Base-by-base conservation (phyloP, 2,797 vertebrate genomes). In the Molothrus aeneus region DNA sequence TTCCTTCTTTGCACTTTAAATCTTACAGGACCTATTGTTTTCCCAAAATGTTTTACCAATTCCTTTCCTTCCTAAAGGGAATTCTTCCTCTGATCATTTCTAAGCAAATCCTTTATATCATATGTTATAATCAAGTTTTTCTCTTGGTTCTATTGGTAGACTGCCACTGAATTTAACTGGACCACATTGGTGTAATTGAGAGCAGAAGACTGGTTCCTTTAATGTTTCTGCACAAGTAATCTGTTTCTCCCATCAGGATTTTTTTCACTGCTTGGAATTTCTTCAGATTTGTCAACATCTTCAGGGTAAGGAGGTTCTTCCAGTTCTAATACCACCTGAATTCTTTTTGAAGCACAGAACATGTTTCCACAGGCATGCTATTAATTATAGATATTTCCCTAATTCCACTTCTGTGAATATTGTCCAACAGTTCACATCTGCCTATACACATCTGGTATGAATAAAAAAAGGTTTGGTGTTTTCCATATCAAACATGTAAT, bases 321-420 rank as follows among this genome's bases (percentile, higher is more conserved):
- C 59, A 68, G 73, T 77, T 91, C 79, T 83, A 78, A 95, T 51
- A 92, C 66, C 70, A 96, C 81, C 91, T 93, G 78, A 94, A 92
- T 92, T 97, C 90, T 93, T 96, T 95, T 91, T 97, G 96, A 96
- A 94, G 86, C 57, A 78, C 18, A 56, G 74, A 74, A 89, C 82
- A 20, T 92, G 71, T 88, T 96, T 92, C 93, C 32, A 32, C 86
- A 91, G 88, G 93, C 72, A 90, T 93, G 90, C 79, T 94, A 94
- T 92, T 96, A 96, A 95, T 96, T 96, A 94, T 88, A 48, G 64
- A 59, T 93, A 92, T 92, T 92, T 88, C 88, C 73, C 43, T 82
- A 89, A 90, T 84, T 95, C 79, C 78, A 40, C 66, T 92, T 94
- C 79, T 95, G 95, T 93, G 80, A 88, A 85, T 66, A 21, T 79